Evolutionary conservation across 2,888 invertebrate genomes (phyloP).

Genomic region (Timandra comae): DNA sequence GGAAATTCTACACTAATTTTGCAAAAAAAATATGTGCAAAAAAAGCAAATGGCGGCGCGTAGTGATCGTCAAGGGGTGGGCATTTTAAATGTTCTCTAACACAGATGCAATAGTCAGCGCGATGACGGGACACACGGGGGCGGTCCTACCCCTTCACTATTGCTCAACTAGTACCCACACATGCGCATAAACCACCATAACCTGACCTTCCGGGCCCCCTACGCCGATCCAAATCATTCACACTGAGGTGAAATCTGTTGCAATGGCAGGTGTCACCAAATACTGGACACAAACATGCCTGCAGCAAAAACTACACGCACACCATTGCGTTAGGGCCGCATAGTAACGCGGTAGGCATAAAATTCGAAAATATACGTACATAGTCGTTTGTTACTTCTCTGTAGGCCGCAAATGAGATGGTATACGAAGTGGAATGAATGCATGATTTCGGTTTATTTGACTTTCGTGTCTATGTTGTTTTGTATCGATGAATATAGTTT

Average conservation of each 20-base stretch:
- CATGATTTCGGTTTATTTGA: conserved; percentile 53
- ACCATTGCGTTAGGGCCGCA: conserved; percentile 19
- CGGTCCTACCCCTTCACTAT: conserved; percentile 55
- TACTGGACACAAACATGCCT: conserved; percentile 34
- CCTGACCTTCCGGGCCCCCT: conserved; percentile 31
- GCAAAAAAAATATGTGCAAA: conserved; percentile 30
- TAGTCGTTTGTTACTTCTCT: conserved; percentile 50
- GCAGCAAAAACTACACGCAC: conserved; percentile 56
- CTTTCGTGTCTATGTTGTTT: conserved; percentile 27
- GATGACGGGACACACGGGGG: conserved; percentile 61
- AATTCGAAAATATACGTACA: conserved; percentile 68
- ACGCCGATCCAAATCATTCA: background rate
- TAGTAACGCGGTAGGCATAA: conserved; percentile 62
- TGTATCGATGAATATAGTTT: background rate
- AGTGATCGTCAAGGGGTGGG: conserved; percentile 68
- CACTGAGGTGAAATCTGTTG: conserved; percentile 7
- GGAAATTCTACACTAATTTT: too few species aligned
- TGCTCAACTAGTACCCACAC: conserved; percentile 61
- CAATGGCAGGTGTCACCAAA: conserved; percentile 33
- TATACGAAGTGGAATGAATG: conserved; percentile 57
- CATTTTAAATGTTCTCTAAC: conserved; percentile 74
- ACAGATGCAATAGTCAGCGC: conserved; percentile 67
- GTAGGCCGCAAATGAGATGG: conserved; percentile 64
- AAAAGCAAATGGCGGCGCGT: conserved; percentile 58
- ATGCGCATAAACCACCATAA: conserved; percentile 26